Evolutionary conservation across 2,797 vertebrate species (phyloP), one percentile per base, ranked within the genome.

Genomic region (Sandelia bainsii): DNA sequence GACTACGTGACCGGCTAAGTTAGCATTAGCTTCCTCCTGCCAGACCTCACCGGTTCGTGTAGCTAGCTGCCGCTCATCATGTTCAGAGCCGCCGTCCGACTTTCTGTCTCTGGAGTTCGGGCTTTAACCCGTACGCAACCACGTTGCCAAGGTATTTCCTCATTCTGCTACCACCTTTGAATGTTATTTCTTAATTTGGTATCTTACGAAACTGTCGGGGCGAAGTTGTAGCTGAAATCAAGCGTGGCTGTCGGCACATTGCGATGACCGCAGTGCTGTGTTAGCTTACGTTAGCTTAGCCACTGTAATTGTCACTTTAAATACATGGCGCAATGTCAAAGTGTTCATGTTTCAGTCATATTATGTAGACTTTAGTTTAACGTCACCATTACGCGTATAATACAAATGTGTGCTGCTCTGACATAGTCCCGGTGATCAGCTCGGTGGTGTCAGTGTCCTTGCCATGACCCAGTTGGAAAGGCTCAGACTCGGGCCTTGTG

Each of bases 1-100:
- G 51, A 54, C 25, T 79, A 77, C 72, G 81, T 70, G 72, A 78
- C 75, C 2, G 17, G 50, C 45, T 19, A 37, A 29, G 54, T 34
- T 25, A 48, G 23, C 59, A 22, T 4, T 37, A 72, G 70, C 62
- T 71, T 80, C 75, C 22, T 72, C 44, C 40, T 27, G 4, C 5
- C 54, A 45, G 22, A 42, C 19, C 56, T 54, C 9, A 11, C 77
- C 78, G 87, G 78, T 72, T 13, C 3, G 23, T 46, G 46, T 64
- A 13, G 45, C 74, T 75, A 58, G 49, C 63, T 63, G 73, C 59
- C 57, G 60, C 20, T 12, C 85, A 93, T 23, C 65, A 95, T 95
- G 95, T 94, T 95, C 86, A 92, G 93, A 91, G 89, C 93, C 49
- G 94, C 93, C 73, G 90, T 92, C 80, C 94, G 92, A 84, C 83